phyloP scores from a whole-genome alignment of 2,797 vertebrate genomes.

The Sparidentex hasta region DNA sequence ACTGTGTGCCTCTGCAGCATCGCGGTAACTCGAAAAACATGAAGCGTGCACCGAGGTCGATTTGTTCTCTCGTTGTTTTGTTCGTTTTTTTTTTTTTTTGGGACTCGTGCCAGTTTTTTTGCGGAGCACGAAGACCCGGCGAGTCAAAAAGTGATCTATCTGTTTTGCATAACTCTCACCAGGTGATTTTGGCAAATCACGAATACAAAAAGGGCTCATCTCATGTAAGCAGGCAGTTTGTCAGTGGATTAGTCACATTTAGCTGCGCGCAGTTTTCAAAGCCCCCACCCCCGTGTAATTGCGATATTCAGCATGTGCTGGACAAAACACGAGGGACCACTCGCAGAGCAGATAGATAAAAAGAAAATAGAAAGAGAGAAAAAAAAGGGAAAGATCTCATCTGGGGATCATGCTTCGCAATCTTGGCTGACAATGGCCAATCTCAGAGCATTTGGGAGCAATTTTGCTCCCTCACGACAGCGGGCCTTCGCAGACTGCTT shows the following conservation, averaged over 20 bases:
- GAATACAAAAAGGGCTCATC: constrained; percentile 1
- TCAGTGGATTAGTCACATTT: constrained; percentile 36
- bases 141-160: constrained; percentile 24
- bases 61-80: constrained; percentile 20
- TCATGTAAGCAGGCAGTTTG: constrained; percentile 27
- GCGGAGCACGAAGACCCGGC: constrained; percentile 13
- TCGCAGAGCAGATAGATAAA: constrained; percentile 36
- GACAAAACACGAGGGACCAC: constrained; percentile 21
- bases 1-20: constrained; percentile 4
- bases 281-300: not conserved
- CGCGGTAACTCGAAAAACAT: constrained; percentile 17
- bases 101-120: constrained; percentile 3
- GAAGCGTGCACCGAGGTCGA: not conserved
- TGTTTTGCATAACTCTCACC: constrained; percentile 14
- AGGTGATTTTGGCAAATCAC: constrained; percentile 2
- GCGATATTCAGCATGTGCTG: constrained; percentile 27
- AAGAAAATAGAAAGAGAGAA: not conserved
- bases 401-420: constrained; percentile 53
- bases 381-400: constrained; percentile 39
- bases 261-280: constrained; percentile 28
- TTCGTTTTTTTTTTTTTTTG: constrained; percentile 4
- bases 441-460: constrained; percentile 81
- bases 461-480: constrained; percentile 69
- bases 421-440: constrained; percentile 59
- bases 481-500: constrained; percentile 49